Percentiles rank a stretch among this genome's conserved stretches.
These are phyloP conservation scores for Apoderus coryli DNA, from an alignment of 2,888 invertebrate genomes.

Conservation along the genomic window DNA sequence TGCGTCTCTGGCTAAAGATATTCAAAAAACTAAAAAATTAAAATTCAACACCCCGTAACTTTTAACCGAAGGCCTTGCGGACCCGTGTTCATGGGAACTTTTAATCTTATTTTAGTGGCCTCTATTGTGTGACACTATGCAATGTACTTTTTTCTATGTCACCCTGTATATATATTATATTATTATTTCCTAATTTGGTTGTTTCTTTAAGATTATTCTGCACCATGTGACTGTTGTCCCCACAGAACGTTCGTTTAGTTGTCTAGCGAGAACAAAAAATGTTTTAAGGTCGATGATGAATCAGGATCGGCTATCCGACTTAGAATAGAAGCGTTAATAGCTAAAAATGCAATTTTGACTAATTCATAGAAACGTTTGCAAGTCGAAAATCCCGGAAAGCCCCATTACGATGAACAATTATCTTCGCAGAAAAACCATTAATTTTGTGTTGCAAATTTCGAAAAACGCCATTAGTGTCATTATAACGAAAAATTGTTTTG, in stretches of 20 bases:
- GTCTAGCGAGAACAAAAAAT: slow-evolving; percentile 9
- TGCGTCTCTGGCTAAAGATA: too few relatives aligned
- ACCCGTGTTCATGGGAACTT: too few relatives aligned
- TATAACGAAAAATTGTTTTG: slow-evolving; percentile 1
- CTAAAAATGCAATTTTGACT: slow-evolving; percentile 7
- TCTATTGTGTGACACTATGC: too few relatives aligned
- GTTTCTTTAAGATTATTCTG: slow-evolving; percentile 10
- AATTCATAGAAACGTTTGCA: slow-evolving; percentile 7
- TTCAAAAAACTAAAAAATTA: too few relatives aligned
- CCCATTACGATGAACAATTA: slow-evolving; percentile 4
- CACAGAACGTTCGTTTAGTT: slow-evolving; percentile 8
- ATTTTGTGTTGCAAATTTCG: slow-evolving; percentile 1
- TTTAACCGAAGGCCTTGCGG: too few relatives aligned
- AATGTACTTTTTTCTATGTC: too few relatives aligned
- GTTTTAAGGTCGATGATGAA: slow-evolving; percentile 7
- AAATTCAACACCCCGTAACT: too few relatives aligned
- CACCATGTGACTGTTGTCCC: slow-evolving; percentile 9
- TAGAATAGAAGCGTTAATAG: slow-evolving; percentile 8
- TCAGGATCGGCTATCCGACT: slow-evolving; percentile 6
- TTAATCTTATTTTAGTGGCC: too few relatives aligned
- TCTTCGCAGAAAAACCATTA: too few relatives aligned
- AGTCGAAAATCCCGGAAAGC: slow-evolving; percentile 6
- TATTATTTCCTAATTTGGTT: slow-evolving; percentile 8
- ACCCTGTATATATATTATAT: too few relatives aligned
- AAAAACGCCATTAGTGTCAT: slow-evolving; percentile 3